Evolutionary conservation across 2,113 vertebrate species (phyloP).

Genomic region (Pan troglodytes): NHGRI_mPanTro3-v2.1_pri NC_072415.2:47459001-47459500

Average conservation of each 20-base stretch:
- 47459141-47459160: neutral
- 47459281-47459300: conserved; percentile 33
- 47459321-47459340: neutral
- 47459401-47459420: conserved; percentile 31
- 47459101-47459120: neutral
- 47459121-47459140: neutral
- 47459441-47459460: neutral
- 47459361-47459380: conserved; percentile 19
- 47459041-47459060: neutral
- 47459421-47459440: conserved; percentile 10
- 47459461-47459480: neutral
- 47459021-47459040: neutral
- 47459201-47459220: neutral
- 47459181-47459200: neutral
- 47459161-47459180: neutral
- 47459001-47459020: neutral
- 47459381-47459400: neutral
- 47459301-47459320: neutral
- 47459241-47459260: neutral
- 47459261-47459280: conserved; percentile 33
- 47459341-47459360: conserved; percentile 5
- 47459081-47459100: neutral
- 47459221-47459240: neutral
- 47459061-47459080: neutral
- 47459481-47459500: neutral